Conservation (phyloP, 2,113 vertebrate genomes). For the Osmerus eperlanus region DNA sequence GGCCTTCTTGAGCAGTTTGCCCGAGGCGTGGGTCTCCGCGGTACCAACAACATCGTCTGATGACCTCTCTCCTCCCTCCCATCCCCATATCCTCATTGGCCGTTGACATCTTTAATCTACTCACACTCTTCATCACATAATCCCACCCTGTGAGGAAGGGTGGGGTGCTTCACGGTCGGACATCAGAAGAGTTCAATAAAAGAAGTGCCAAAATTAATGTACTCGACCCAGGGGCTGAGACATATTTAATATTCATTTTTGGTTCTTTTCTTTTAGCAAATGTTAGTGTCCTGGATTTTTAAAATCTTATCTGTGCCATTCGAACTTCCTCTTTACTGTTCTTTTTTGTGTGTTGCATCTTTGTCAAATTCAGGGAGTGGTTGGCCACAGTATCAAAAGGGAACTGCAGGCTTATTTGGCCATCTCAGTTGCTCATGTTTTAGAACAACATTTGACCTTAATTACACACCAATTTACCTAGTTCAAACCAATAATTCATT, state of each 20-base stretch:
- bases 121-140: background rate
- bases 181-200: constrained; percentile 23
- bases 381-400: constrained; percentile 50
- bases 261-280: constrained; percentile 22
- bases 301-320: constrained; percentile 13
- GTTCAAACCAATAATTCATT: too few species aligned
- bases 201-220: constrained; percentile 67
- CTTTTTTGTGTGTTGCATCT: constrained; percentile 18
- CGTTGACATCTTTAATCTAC: background rate
- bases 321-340: constrained; percentile 16
- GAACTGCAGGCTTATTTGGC: constrained; percentile 28
- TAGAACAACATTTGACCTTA: too few species aligned
- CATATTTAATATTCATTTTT: constrained; percentile 14
- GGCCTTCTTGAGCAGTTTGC: constrained; percentile 95
- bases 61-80: constrained; percentile 1
- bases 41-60: constrained; percentile 84
- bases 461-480: background rate
- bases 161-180: too few species aligned
- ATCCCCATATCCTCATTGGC: background rate
- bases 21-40: constrained; percentile 88
- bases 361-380: constrained; percentile 32
- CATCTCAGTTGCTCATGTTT: background rate
- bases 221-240: constrained; percentile 39
- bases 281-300: constrained; percentile 3
- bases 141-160: too few species aligned